Base-by-base conservation (phyloP, 1,140 invertebrate genomes). In the Orius insidiosus region DNA sequence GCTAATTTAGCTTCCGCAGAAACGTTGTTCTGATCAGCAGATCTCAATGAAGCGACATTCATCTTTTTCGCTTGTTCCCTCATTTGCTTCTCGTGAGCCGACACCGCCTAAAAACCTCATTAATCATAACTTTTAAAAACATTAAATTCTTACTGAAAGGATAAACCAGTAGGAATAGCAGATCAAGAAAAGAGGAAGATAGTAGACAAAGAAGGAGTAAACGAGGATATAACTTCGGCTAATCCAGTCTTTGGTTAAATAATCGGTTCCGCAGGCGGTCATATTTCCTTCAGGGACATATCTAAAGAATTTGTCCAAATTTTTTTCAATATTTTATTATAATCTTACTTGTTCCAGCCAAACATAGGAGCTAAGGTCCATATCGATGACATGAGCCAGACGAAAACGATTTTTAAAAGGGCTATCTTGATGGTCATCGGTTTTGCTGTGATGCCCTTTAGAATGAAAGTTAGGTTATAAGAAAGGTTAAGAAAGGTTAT, bases 221-320 rank as follows among this genome's bases (percentile, higher is more conserved):
- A 74, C 64, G 7, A 83, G 51, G 50, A 82, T 71, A 60, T 82
- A 85, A 42, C 76, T 78, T 42, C 65, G 66, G 53, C 70, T 72
- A 8, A 69, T 46, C 68, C 70, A 72, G 42, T 78, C 72, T 55
- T 74, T 71, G 42, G 62, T 71, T 34, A 88, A 61, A 58, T 85
- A 88, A 59, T 88, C 85, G 46, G 84, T 84, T 16, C 83, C 84
- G 56, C 84, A 88, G 13, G 81, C 76, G 15, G 81, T 85, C 71
- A 85, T 76, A 56, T 86, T 86, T 40, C 81, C 81, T 66, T 87
- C 84, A n/a, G 83, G 82, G 36, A 86, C 79, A 63, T 86, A 88
- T 55, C 78, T 80, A 18, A 44, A 15, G 15, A 42, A 49, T 15
- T 4, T 9, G 8, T 24, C 41, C 16, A 35, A 39, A n/a, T 40